Conservation (phyloP, 2,888 invertebrate genomes). For the Chrysolina americana region DNA sequence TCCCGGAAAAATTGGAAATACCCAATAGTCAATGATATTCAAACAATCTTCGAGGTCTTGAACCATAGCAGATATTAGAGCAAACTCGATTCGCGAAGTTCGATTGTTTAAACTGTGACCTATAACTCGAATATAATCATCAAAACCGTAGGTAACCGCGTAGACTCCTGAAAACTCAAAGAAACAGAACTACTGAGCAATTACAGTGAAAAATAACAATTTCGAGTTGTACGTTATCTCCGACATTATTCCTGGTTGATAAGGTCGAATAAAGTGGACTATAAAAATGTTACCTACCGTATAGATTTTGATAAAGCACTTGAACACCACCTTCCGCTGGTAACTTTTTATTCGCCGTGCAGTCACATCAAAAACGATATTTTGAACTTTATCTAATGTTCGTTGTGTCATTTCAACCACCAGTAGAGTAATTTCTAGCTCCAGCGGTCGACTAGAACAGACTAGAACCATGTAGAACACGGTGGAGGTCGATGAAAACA, state of each 20-base stretch:
- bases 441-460: no score
- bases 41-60: constrained; percentile 11
- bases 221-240: constrained; percentile 11
- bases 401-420: no score
- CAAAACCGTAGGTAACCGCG: no score
- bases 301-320: not conserved
- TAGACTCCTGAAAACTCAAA: not conserved
- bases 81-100: not conserved
- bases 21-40: constrained; percentile 16
- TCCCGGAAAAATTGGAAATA: constrained; percentile 24
- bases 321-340: not conserved
- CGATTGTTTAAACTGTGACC: not conserved
- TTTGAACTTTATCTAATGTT: no score
- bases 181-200: not conserved
- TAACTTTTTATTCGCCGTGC: no score
- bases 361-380: no score
- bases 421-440: no score
- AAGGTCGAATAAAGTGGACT: constrained; percentile 2
- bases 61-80: not conserved
- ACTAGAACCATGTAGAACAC: no score
- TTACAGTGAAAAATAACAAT: not conserved
- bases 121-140: no score
- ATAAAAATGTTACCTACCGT: not conserved
- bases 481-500: no score
- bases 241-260: constrained; percentile 18